These are phyloP conservation scores for Leptoteleia sp. DNA, from an alignment of 1,140 invertebrate species.

Conservation along the genomic window DNA sequence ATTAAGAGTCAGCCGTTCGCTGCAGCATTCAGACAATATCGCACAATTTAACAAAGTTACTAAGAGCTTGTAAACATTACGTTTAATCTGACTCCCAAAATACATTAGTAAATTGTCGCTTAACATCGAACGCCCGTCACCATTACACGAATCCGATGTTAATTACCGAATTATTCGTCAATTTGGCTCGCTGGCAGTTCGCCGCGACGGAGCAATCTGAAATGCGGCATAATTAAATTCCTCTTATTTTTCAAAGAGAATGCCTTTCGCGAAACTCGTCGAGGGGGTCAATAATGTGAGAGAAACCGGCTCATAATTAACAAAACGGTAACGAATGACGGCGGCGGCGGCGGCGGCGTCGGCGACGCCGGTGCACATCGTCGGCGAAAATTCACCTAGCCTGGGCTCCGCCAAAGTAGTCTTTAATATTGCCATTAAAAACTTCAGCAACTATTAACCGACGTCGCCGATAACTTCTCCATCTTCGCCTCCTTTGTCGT, in stretches of 20 bases:
- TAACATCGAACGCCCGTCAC: not conserved
- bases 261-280: slow-evolving; percentile 10
- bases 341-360: no score
- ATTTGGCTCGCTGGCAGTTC: slow-evolving; percentile 16
- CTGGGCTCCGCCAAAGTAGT: no score
- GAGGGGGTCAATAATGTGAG: no score
- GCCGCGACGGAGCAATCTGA: slow-evolving; percentile 8
- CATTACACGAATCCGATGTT: slow-evolving; percentile 12
- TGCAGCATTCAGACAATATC: not conserved
- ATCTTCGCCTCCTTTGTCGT: no score
- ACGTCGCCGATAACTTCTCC: no score
- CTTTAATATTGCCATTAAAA: no score
- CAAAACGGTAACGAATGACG: no score
- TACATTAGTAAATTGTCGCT: slow-evolving; percentile 7
- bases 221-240: slow-evolving; percentile 24
- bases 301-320: no score
- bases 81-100: not conserved
- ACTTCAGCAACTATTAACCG: no score
- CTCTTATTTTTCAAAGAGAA: slow-evolving; percentile 30
- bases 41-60: slow-evolving; percentile 20
- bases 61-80: slow-evolving; percentile 3
- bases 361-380: no score
- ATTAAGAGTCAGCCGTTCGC: no score
- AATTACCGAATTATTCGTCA: slow-evolving; percentile 37
- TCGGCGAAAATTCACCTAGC: no score